Conservation (phyloP, 1,140 invertebrate genomes). For the Calycopis cecrops region DNA sequence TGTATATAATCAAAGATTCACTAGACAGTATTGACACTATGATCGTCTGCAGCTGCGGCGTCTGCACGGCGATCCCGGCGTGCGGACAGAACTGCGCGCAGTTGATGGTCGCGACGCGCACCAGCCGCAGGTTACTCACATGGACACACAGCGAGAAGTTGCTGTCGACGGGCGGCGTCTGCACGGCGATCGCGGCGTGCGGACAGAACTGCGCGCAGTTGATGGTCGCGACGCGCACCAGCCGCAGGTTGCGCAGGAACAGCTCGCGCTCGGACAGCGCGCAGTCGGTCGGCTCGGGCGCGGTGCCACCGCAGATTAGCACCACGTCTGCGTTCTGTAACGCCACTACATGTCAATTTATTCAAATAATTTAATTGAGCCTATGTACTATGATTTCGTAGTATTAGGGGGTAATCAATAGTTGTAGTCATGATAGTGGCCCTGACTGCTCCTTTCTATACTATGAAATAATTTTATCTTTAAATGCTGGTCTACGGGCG, state of each 20-base stretch:
- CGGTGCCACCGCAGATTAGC: constrained; percentile 54
- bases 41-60: too few relatives aligned
- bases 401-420: too few relatives aligned
- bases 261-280: constrained; percentile 44
- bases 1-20: too few relatives aligned
- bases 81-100: too few relatives aligned
- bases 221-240: constrained; percentile 42
- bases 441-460: too few relatives aligned
- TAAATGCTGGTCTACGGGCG: too few relatives aligned
- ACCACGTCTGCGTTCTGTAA: constrained; percentile 50
- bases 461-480: too few relatives aligned
- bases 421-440: too few relatives aligned
- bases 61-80: too few relatives aligned
- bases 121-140: constrained; percentile 34
- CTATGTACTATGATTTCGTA: too few relatives aligned
- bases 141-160: constrained; percentile 49
- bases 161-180: constrained; percentile 58
- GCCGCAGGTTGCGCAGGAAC: constrained; percentile 53
- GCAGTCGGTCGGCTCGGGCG: constrained; percentile 48
- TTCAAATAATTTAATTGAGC: too few relatives aligned
- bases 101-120: not conserved
- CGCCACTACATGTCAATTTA: not conserved
- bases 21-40: too few relatives aligned
- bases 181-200: constrained; percentile 47
- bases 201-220: constrained; percentile 49